A percentile compares a stretch with the other conserved stretches of the same genome.
Conservation (phyloP, 1,140 invertebrate genomes). For the Tetragonula clypearis region DNA sequence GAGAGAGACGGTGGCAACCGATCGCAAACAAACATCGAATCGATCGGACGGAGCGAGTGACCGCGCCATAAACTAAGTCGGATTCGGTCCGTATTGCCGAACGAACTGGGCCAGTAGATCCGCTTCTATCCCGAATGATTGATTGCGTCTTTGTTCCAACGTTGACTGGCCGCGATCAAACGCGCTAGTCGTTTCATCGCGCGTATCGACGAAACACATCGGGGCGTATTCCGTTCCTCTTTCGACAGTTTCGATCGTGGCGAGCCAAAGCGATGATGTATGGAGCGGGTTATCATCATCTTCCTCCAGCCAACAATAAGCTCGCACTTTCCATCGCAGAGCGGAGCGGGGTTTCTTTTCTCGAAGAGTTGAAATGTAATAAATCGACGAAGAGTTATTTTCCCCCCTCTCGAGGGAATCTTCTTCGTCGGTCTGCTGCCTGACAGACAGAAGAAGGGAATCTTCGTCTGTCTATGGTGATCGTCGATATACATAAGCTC, state of each 20-base stretch:
- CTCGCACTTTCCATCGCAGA: too few species aligned
- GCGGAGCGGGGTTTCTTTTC: neutral
- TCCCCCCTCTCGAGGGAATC: neutral
- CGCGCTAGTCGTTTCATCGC: too few species aligned
- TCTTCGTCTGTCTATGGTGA: too few species aligned
- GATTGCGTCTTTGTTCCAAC: neutral
- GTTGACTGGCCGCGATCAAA: neutral
- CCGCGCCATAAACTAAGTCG: conserved; percentile 2
- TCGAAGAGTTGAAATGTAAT: neutral
- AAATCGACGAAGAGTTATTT: neutral
- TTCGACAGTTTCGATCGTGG: too few species aligned
- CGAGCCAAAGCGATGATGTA: neutral
- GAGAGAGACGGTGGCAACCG: neutral
- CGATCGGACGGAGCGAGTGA: neutral
- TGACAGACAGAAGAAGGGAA: neutral
- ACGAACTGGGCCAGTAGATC: neutral
- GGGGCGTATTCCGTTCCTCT: too few species aligned
- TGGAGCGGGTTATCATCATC: neutral
- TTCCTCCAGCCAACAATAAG: neutral
- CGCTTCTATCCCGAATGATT: neutral
- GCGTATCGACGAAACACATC: neutral
- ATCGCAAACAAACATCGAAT: conserved; percentile 52
- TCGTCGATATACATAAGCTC: neutral
- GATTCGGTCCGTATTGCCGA: neutral
- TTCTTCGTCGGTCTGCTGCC: neutral